These are phyloP conservation scores for Lucilia sericata DNA, from an alignment of 1,140 invertebrate genomes.

Conservation along the genomic window DNA sequence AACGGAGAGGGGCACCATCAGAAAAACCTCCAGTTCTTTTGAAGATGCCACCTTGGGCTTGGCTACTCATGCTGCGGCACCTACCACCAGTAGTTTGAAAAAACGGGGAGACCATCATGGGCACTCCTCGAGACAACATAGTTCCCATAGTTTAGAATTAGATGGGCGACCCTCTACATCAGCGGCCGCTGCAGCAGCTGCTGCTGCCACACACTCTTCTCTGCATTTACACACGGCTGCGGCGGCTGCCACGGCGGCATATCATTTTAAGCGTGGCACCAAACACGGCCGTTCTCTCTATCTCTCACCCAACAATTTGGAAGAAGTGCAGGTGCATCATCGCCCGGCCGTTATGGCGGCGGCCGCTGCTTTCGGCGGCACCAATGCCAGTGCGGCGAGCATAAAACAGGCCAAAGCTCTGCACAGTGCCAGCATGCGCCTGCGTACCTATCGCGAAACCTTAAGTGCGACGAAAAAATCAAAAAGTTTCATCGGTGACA, in stretches of 20 bases:
- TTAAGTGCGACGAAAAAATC: conserved; percentile 66
- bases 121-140: conserved; percentile 60
- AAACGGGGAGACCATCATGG: conserved; percentile 59
- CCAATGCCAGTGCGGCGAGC: conserved; percentile 63
- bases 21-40: conserved; percentile 63
- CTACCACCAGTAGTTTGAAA: conserved; percentile 59
- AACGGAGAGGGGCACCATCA: conserved; percentile 57
- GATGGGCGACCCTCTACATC: conserved; percentile 62
- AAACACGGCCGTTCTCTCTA: conserved; percentile 64
- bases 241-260: conserved; percentile 62
- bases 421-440: conserved; percentile 64
- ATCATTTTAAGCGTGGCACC: conserved; percentile 65
- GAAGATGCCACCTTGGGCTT: conserved; percentile 52
- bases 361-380: conserved; percentile 62
- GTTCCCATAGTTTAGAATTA: conserved; percentile 65
- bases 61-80: conserved; percentile 6
- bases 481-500: conserved; percentile 66
- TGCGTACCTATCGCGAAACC: conserved; percentile 64
- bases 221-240: conserved; percentile 62
- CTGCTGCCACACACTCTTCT: conserved; percentile 48
- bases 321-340: conserved; percentile 63
- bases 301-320: conserved; percentile 64
- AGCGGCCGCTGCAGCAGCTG: conserved; percentile 52
- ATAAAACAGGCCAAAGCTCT: conserved; percentile 65
- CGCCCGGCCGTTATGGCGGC: conserved; percentile 60